Evolutionary conservation across 2,797 vertebrate genomes (phyloP).

Genomic region (Aphelocoma californica): DNA sequence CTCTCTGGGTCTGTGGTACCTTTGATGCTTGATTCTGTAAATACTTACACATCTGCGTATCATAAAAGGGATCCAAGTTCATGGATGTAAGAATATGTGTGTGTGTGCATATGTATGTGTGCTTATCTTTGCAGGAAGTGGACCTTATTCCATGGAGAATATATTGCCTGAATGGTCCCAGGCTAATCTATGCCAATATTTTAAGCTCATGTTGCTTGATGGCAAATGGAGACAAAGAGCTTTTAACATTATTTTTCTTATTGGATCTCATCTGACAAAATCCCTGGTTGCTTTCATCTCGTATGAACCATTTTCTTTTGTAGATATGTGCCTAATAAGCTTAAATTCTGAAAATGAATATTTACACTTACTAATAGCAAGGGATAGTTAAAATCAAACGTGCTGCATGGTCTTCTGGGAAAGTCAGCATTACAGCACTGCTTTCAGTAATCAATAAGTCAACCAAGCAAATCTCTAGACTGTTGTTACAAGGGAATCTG

Average conservation of each 20-base stretch:
- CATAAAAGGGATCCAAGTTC: not conserved
- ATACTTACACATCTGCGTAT: not conserved
- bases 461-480: slow-evolving; percentile 47
- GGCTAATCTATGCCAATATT: not conserved
- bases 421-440: not conserved
- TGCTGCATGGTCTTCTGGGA: slow-evolving; percentile 3
- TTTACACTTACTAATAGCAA: slow-evolving; percentile 31
- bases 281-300: not conserved
- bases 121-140: not conserved
- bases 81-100: not conserved
- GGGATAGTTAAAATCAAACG: slow-evolving; percentile 49
- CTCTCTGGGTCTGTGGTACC: rapidly evolving
- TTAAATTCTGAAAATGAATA: slow-evolving; percentile 46
- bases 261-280: slow-evolving; percentile 47
- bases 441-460: slow-evolving; percentile 66
- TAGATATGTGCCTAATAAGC: slow-evolving; percentile 6
- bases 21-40: not conserved
- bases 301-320: not conserved
- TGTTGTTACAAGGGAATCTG: slow-evolving; percentile 25
- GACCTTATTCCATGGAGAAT: not conserved
- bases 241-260: slow-evolving; percentile 32
- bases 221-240: slow-evolving; percentile 26
- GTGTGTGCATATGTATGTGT: too few species aligned
- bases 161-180: not conserved
- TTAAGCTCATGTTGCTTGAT: slow-evolving; percentile 12